phyloP scores from a whole-genome alignment of 2,888 invertebrate genomes.

The Lithophane socia region DNA sequence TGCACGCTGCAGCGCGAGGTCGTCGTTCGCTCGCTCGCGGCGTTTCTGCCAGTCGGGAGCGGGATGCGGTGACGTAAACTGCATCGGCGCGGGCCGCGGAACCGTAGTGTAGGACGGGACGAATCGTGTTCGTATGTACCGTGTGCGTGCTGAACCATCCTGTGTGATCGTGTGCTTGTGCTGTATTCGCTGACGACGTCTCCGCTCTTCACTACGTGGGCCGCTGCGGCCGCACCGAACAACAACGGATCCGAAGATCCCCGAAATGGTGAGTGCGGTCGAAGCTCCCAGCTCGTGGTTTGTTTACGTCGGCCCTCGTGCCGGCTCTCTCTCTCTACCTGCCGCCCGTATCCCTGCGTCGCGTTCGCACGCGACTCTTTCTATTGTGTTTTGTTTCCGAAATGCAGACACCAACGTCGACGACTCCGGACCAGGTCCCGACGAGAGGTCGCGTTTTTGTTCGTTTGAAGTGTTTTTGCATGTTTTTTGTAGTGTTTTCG shows the following conservation, averaged over 20 bases:
- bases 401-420: constrained; percentile 89
- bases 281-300: constrained; percentile 88
- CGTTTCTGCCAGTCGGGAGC: constrained; percentile 88
- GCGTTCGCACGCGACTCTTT: constrained; percentile 87
- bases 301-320: constrained; percentile 89
- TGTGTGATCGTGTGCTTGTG: constrained; percentile 84
- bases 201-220: constrained; percentile 88
- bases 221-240: constrained; percentile 79
- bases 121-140: constrained; percentile 83
- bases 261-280: constrained; percentile 90
- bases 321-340: constrained; percentile 87
- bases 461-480: constrained; percentile 81
- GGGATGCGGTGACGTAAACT: constrained; percentile 91
- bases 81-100: constrained; percentile 89
- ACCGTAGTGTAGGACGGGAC: constrained; percentile 90
- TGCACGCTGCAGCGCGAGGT: constrained; percentile 90
- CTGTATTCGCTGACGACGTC: constrained; percentile 81
- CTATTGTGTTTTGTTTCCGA: constrained; percentile 90
- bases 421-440: constrained; percentile 83
- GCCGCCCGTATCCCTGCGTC: constrained; percentile 88
- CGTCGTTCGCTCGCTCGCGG: constrained; percentile 88
- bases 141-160: constrained; percentile 82
- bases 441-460: constrained; percentile 86
- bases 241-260: constrained; percentile 81
- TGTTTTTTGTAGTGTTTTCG: constrained; percentile 86